A percentile compares a stretch with the other conserved stretches of the same genome.
phyloP scores from a whole-genome alignment of 2,113 vertebrate species.

The Scalopus aquaticus region DNA sequence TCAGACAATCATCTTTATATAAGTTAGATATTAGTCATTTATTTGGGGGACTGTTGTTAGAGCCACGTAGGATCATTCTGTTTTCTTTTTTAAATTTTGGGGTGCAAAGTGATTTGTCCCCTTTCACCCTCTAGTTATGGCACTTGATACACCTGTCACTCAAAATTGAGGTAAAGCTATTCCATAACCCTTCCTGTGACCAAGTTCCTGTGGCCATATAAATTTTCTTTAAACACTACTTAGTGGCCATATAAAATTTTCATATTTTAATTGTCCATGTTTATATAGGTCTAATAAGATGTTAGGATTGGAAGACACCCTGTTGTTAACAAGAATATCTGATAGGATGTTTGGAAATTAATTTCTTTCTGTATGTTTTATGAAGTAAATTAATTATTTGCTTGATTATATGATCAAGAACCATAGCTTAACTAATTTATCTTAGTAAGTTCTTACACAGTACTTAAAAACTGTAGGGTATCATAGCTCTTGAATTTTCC shows the following conservation, averaged over 20 bases:
- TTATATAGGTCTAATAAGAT: not conserved
- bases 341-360: not conserved
- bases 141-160: not conserved
- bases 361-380: not conserved
- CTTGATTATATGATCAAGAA: not conserved
- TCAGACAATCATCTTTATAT: not conserved
- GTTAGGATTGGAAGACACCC: not conserved
- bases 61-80: not conserved
- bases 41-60: not conserved
- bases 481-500: not conserved
- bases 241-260: not conserved
- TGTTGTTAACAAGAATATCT: slow-evolving; percentile 20
- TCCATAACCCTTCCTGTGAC: not conserved
- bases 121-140: not conserved
- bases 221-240: too few species aligned
- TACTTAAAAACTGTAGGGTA: not conserved
- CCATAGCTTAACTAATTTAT: not conserved
- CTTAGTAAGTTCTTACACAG: not conserved
- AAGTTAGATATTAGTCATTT: slow-evolving; percentile 17
- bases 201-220: not conserved
- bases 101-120: not conserved
- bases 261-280: not conserved
- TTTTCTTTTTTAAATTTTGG: not conserved
- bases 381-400: not conserved
- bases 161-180: not conserved